Evolutionary conservation across 2,113 vertebrate species (phyloP).

Genomic region (Typhlomys cinereus): DNA sequence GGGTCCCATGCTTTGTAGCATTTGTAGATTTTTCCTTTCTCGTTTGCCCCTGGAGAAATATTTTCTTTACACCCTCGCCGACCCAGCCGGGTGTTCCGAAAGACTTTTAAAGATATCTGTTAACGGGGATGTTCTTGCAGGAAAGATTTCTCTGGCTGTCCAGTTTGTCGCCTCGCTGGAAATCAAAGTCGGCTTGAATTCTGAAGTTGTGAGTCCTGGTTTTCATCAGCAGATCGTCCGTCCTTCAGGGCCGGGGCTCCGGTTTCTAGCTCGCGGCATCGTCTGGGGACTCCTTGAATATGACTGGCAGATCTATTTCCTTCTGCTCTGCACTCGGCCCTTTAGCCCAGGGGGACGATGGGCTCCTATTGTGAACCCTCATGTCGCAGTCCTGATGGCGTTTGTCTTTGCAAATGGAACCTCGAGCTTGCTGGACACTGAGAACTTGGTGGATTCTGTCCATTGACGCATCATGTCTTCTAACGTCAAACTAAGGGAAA

Average conservation of each 20-base stretch:
- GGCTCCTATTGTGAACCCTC: background rate
- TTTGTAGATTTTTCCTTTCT: slow-evolving; percentile 56
- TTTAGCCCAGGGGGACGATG: background rate
- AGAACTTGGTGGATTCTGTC: background rate
- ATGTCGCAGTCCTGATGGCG: background rate
- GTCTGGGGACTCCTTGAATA: background rate
- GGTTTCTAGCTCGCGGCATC: background rate
- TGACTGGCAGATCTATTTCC: slow-evolving; percentile 1
- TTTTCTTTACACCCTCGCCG: slow-evolving; percentile 37
- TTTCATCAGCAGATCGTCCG: background rate
- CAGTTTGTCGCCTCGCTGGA: slow-evolving; percentile 33
- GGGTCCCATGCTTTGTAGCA: slow-evolving; percentile 1
- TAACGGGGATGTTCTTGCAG: slow-evolving; percentile 29
- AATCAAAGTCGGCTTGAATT: slow-evolving; percentile 20
- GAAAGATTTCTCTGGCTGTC: slow-evolving; percentile 12
- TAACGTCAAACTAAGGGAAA: background rate
- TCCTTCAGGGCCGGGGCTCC: background rate
- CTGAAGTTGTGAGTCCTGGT: background rate
- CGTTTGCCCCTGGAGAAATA: slow-evolving; percentile 20
- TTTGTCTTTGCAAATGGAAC: background rate
- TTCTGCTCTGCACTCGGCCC: background rate
- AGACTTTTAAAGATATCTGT: slow-evolving; percentile 30
- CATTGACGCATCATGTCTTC: background rate
- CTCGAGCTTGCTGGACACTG: background rate
- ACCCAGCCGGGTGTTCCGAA: background rate